A percentile compares a stretch with the other conserved stretches of the same genome.
These are phyloP conservation scores for Rhinoraja longicauda DNA, from an alignment of 2,797 vertebrate genomes.

Conservation along the genomic window DNA sequence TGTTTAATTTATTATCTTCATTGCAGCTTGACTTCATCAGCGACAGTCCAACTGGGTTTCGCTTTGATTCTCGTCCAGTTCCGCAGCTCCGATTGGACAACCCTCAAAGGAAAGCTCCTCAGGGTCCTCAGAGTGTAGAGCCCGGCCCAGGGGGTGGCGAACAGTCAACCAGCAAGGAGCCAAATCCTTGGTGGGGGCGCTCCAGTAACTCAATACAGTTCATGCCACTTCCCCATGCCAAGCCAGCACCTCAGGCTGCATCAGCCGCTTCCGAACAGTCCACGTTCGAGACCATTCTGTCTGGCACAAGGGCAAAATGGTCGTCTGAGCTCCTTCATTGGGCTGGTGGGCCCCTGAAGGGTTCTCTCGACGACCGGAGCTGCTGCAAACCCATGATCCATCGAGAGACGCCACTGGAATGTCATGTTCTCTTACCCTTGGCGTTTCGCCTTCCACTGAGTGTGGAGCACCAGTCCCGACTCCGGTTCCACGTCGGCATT, in stretches of 20 bases:
- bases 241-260: background rate
- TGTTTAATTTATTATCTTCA: constrained; percentile 25
- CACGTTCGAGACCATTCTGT: constrained; percentile 22
- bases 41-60: constrained; percentile 20
- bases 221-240: constrained; percentile 21
- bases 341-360: constrained; percentile 19
- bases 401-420: background rate
- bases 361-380: background rate
- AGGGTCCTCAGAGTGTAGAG: background rate
- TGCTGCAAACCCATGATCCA: background rate
- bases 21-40: constrained; percentile 28
- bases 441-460: constrained; percentile 16
- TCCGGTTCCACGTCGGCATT: constrained; percentile 7
- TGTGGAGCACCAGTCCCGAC: background rate
- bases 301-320: constrained; percentile 26
- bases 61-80: background rate
- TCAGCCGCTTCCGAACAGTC: constrained; percentile 2
- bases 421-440: constrained; percentile 6
- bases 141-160: background rate
- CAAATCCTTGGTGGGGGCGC: constrained; percentile 25
- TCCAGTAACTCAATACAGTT: background rate
- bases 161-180: background rate
- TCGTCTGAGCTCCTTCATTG: constrained; percentile 26
- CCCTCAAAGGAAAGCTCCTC: background rate
- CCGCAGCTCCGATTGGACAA: background rate